These are phyloP conservation scores for Pica pica DNA, from an alignment of 2,113 vertebrate species.

Conservation along the genomic window DNA sequence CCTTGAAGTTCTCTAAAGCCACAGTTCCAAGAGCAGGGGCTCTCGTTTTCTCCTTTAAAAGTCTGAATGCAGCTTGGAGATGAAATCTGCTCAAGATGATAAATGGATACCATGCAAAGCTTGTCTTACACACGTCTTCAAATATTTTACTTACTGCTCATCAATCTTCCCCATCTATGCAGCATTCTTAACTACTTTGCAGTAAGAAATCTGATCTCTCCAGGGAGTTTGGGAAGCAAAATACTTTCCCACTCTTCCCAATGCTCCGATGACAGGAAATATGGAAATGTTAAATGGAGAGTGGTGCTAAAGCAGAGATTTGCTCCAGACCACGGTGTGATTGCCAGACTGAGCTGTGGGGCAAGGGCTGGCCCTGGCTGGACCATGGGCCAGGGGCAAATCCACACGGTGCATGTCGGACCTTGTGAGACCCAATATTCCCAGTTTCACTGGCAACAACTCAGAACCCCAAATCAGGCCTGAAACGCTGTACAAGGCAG, in stretches of 20 bases:
- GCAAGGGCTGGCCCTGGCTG: not conserved
- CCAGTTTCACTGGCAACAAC: not conserved
- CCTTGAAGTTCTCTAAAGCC: slow-evolving; percentile 32
- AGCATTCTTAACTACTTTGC: not conserved
- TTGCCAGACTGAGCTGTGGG: not conserved
- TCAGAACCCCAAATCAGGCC: not conserved
- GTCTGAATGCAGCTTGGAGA: slow-evolving; percentile 5
- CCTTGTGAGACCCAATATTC: not conserved
- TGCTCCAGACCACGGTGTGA: not conserved
- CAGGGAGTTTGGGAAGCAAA: not conserved
- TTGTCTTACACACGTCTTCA: slow-evolving; percentile 39
- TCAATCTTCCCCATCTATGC: not conserved
- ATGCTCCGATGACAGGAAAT: not conserved
- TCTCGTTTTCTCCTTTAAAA: not conserved
- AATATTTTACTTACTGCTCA: slow-evolving; percentile 49
- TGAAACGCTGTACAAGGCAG: not conserved
- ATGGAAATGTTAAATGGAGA: not conserved
- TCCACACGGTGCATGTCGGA: fast-evolving
- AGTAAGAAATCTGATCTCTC: slow-evolving; percentile 6
- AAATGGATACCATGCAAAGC: slow-evolving; percentile 22
- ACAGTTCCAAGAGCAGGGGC: not conserved
- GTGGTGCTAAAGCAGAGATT: not conserved
- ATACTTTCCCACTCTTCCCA: not conserved
- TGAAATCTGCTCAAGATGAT: slow-evolving; percentile 23
- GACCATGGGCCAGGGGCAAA: not conserved